These are phyloP conservation scores for Leucoma salicis DNA, from an alignment of 2,888 invertebrate genomes.

Conservation along the genomic window DNA sequence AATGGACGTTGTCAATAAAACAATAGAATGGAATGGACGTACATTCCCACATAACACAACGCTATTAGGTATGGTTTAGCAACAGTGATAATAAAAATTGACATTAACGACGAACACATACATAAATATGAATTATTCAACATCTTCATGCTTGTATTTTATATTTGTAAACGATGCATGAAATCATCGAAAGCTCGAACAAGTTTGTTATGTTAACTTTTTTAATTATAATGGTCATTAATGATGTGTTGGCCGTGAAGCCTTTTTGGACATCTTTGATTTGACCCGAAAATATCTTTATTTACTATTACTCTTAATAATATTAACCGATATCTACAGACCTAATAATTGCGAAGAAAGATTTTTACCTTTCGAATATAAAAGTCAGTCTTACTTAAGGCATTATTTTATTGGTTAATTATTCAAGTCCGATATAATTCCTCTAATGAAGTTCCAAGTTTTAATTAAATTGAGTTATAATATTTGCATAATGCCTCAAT, in stretches of 20 bases:
- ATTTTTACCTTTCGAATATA: too few species aligned
- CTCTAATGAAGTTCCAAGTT: too few species aligned
- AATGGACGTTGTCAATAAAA: conserved; percentile 35
- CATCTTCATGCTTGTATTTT: conserved; percentile 40
- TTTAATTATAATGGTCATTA: conserved; percentile 19
- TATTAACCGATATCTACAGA: not conserved
- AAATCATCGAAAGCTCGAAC: conserved; percentile 43
- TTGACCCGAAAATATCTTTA: not conserved
- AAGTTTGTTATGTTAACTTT: conserved; percentile 22
- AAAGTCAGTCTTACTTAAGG: too few species aligned
- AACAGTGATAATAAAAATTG: conserved; percentile 47
- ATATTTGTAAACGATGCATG: conserved; percentile 43
- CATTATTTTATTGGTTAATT: too few species aligned
- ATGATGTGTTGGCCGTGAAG: conserved; percentile 10
- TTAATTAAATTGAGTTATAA: too few species aligned
- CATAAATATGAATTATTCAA: conserved; percentile 44
- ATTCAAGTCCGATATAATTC: too few species aligned
- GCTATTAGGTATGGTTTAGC: conserved; percentile 43
- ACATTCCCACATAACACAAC: conserved; percentile 42
- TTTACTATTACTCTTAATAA: not conserved
- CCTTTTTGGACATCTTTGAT: not conserved
- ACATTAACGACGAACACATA: conserved; percentile 42
- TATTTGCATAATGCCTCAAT: too few species aligned
- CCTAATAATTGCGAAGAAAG: not conserved
- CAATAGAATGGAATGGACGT: conserved; percentile 26